phyloP scores from a whole-genome alignment of 2,888 invertebrate species.

The Matsumyia berberina region DNA sequence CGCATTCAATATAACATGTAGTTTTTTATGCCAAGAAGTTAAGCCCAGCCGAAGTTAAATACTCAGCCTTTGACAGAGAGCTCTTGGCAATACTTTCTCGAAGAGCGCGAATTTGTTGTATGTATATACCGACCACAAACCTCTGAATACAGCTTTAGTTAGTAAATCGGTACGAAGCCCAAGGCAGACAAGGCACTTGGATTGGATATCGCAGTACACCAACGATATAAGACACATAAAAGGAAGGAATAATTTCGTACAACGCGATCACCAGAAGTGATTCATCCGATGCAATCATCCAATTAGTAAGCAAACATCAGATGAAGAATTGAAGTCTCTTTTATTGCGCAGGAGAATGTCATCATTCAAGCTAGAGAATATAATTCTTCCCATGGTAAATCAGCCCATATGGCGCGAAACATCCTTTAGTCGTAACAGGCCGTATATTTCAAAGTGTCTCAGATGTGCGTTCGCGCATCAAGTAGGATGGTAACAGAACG shows the following conservation, averaged over 20 bases:
- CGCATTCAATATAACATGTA: background rate
- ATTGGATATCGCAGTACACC: conserved; percentile 21
- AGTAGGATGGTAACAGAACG: background rate
- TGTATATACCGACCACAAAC: conserved; percentile 24
- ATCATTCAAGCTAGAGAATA: conserved; percentile 20
- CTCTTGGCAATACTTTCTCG: conserved; percentile 27
- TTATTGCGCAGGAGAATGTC: background rate
- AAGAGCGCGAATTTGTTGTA: conserved; percentile 9
- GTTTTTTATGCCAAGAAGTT: conserved; percentile 18
- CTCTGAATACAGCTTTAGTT: conserved; percentile 17
- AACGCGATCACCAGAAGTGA: conserved; percentile 5
- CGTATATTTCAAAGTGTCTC: background rate
- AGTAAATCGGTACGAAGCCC: conserved; percentile 29
- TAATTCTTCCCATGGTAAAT: background rate
- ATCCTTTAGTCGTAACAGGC: conserved; percentile 2
- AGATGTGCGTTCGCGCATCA: background rate
- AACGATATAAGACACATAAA: conserved; percentile 25
- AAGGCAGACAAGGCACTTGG: conserved; percentile 26
- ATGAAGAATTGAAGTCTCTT: conserved; percentile 21
- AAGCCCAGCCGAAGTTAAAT: conserved; percentile 79
- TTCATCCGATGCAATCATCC: background rate
- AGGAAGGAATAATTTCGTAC: conserved; percentile 22
- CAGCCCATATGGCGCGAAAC: conserved; percentile 7
- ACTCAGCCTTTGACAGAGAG: conserved; percentile 81
- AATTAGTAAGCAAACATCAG: background rate